Percentiles rank a stretch among this genome's conserved stretches.
Evolutionary conservation across 2,113 vertebrate genomes (phyloP).

Genomic region (Crotalus horridus): DNA sequence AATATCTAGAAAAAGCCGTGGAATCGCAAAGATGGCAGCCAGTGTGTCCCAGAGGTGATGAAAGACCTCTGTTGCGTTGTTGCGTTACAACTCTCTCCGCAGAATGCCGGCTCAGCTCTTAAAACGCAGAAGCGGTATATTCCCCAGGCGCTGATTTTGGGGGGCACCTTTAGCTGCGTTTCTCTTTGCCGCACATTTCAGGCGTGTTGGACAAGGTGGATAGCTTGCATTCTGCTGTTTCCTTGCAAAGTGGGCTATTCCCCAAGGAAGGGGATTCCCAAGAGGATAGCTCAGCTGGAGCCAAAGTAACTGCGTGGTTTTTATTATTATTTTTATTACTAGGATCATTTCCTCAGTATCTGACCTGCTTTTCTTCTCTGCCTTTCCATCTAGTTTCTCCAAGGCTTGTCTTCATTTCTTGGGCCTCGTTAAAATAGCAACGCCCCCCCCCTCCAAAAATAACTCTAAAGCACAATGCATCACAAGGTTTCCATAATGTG

Average conservation of each 20-base stretch:
- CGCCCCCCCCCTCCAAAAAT: too few relatives aligned
- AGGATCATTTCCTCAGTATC: neutral
- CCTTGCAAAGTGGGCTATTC: neutral
- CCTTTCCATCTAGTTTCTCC: neutral
- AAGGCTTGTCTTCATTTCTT: neutral
- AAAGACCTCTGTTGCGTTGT: neutral
- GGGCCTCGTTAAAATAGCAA: neutral
- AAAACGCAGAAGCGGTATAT: neutral
- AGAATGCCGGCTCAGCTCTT: neutral
- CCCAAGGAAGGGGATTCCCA: neutral
- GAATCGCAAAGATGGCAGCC: neutral
- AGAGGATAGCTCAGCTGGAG: neutral
- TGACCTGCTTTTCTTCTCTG: neutral
- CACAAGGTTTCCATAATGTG: neutral
- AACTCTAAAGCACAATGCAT: neutral
- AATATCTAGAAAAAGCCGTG: neutral
- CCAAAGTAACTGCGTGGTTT: neutral
- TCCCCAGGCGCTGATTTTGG: neutral
- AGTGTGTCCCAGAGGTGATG: neutral
- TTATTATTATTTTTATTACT: too few relatives aligned
- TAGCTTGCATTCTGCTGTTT: neutral
- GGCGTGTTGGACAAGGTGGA: neutral
- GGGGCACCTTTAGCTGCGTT: neutral
- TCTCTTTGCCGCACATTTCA: neutral
- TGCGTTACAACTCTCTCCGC: neutral